Evolutionary conservation across 2,888 invertebrate species (phyloP).

Genomic region (Ferdinandea cuprea): DNA sequence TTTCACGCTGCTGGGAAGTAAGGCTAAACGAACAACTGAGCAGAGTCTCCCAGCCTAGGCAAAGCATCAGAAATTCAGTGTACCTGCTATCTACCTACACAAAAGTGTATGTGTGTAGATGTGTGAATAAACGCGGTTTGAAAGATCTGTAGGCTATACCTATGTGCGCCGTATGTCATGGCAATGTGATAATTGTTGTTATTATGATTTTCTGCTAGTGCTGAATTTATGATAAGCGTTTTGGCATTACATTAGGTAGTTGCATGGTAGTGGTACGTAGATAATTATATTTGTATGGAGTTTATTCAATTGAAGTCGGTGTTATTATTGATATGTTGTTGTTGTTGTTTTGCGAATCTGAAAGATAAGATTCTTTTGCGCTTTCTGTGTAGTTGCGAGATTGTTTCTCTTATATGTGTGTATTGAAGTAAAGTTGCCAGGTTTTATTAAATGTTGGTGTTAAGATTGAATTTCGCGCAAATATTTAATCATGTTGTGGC

Average conservation of each 20-base stretch:
- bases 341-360: slow-evolving; percentile 41
- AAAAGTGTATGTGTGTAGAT: neutral
- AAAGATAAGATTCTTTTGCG: slow-evolving; percentile 62
- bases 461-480: neutral
- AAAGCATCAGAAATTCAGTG: slow-evolving; percentile 7
- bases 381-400: slow-evolving; percentile 21
- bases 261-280: slow-evolving; percentile 24
- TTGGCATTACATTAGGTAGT: slow-evolving; percentile 13
- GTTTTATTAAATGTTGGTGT: neutral
- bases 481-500: too few species aligned
- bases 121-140: slow-evolving; percentile 8
- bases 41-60: slow-evolving; percentile 4
- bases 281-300: slow-evolving; percentile 30
- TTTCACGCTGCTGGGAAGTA: slow-evolving; percentile 9
- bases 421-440: slow-evolving; percentile 48
- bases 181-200: slow-evolving; percentile 33
- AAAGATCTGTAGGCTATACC: neutral
- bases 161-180: neutral
- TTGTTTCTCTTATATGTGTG: neutral
- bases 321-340: slow-evolving; percentile 14
- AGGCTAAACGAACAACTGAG: neutral
- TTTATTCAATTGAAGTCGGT: slow-evolving; percentile 51
- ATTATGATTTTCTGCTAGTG: slow-evolving; percentile 40
- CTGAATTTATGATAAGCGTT: slow-evolving; percentile 68
- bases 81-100: slow-evolving; percentile 20